Base-by-base conservation (phyloP, 2,113 vertebrate species). In the Stercorarius parasiticus region DNA sequence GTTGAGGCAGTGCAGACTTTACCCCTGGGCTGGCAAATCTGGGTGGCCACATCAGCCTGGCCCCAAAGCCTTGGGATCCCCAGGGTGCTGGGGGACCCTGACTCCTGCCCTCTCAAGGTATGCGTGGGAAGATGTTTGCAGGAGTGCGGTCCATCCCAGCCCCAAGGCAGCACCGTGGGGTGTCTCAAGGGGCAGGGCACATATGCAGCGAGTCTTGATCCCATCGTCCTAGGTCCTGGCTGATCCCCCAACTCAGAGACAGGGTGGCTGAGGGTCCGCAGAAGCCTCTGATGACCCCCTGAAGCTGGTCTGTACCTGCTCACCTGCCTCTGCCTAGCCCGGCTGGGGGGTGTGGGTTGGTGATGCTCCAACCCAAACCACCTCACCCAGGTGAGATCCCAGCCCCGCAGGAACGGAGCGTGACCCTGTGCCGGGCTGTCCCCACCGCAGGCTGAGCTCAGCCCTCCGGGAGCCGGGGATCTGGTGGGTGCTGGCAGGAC, bases 371-470 rank as follows among this genome's bases (percentile, higher is more conserved):
- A 15, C 40, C 32, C 66, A 71, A 67, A 50, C 34, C 29, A 40
- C 14, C 34, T 42, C 17, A 14, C 11, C 10, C 50, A 13, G 80
- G 19, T 81, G 81, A 67, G 65, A 36, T 85, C 22, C 55, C 52
- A 67, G 3, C 0, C 1, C 20, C 0, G 0, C 69, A 71, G 87
- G 45, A 86, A 65, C 4, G 0, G 45, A 58, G 40, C 5, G 6
- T 71, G 65, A 90, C 53, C 11, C 20, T 2, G 2, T 71, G 42
- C 38, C 0, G 2, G 67, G 30, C 64, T 70, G 55, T 53, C 50
- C 6, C 27, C 0, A 0, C 29, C 8, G 16, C 34, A 52, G 84
- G 43, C 74, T 79, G 88, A 76, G 25, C 43, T 69, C 52, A 47
- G 45, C 26, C 27, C 18, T 32, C 6, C 4, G 5, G 34, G 36